Conservation (phyloP, 1,140 invertebrate genomes). For the Drosophila pectinifera region DNA sequence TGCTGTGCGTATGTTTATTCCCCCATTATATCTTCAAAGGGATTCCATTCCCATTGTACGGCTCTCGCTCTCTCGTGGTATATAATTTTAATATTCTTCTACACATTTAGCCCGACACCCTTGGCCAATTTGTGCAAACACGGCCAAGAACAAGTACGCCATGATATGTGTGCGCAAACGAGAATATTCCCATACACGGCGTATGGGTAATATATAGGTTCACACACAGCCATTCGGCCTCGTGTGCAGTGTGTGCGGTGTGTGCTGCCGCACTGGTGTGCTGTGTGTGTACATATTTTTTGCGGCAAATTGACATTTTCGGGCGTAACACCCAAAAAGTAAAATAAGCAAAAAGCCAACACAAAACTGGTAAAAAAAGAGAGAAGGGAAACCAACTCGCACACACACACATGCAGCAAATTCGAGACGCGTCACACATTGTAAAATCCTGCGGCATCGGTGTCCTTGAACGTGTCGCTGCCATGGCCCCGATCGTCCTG, state of each 20-base stretch:
- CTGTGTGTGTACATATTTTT: constrained; percentile 38
- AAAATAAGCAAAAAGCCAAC: constrained; percentile 43
- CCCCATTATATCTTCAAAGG: constrained; percentile 36
- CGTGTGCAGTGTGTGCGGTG: not conserved
- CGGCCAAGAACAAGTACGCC: constrained; percentile 46
- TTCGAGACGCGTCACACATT: constrained; percentile 72
- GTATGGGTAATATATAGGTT: constrained; percentile 43
- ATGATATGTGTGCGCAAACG: constrained; percentile 41
- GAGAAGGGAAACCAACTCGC: constrained; percentile 10
- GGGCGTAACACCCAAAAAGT: constrained; percentile 23
- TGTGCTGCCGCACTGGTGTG: not conserved
- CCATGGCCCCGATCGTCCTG: constrained; percentile 11
- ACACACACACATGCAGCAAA: constrained; percentile 35
- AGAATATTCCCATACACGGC: constrained; percentile 33
- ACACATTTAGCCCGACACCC: constrained; percentile 53
- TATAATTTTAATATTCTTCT: constrained; percentile 55
- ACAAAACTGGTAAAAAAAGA: constrained; percentile 20
- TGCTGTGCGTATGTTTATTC: constrained; percentile 5
- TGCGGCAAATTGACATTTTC: constrained; percentile 74
- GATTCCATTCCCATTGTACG: constrained; percentile 46
- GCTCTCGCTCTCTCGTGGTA: constrained; percentile 6
- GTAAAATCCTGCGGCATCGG: constrained; percentile 60
- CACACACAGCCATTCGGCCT: constrained; percentile 14
- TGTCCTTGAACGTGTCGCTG: constrained; percentile 75
- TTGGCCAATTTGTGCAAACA: constrained; percentile 56